Evolutionary conservation across 2,888 invertebrate genomes (phyloP).

Genomic region (Hirtodrosophila cameraria): DNA sequence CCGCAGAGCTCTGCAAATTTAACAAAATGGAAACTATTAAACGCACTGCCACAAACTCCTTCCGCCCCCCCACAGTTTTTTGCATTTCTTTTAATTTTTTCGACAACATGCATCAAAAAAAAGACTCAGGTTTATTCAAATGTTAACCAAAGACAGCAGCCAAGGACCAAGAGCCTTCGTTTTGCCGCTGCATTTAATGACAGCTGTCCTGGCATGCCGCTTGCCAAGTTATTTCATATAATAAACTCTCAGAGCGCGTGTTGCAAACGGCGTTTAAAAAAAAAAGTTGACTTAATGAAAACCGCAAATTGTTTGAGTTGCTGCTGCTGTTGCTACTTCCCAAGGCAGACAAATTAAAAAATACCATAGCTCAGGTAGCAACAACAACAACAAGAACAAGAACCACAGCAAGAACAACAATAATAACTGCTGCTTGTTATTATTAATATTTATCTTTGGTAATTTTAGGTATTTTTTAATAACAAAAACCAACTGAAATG

Average conservation of each 20-base stretch:
- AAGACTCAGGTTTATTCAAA: slow-evolving; percentile 68
- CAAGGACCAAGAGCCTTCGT: slow-evolving; percentile 3
- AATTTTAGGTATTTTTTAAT: slow-evolving; percentile 80
- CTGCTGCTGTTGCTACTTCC: slow-evolving; percentile 33
- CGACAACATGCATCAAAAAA: slow-evolving; percentile 61
- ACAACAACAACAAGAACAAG: slow-evolving; percentile 12
- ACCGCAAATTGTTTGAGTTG: slow-evolving; percentile 78
- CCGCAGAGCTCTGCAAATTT: slow-evolving; percentile 56
- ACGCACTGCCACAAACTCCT: slow-evolving; percentile 64
- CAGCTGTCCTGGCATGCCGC: slow-evolving; percentile 68
- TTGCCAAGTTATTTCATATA: slow-evolving; percentile 74
- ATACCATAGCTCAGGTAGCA: slow-evolving; percentile 60
- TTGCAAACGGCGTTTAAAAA: slow-evolving; percentile 44
- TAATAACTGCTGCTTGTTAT: slow-evolving; percentile 66
- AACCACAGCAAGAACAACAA: slow-evolving; percentile 24
- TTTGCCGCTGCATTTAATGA: slow-evolving; percentile 67
- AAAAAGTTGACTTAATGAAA: slow-evolving; percentile 73
- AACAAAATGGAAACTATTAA: slow-evolving; percentile 79
- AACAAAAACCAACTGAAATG: slow-evolving; percentile 69
- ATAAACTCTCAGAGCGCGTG: slow-evolving; percentile 64
- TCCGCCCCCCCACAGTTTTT: background rate
- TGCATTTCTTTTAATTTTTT: slow-evolving; percentile 38
- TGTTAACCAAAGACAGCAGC: slow-evolving; percentile 40
- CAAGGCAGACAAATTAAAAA: slow-evolving; percentile 71
- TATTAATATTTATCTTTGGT: slow-evolving; percentile 79